Conservation (phyloP, 2,113 vertebrate species). For the Seriola dumerili region DNA sequence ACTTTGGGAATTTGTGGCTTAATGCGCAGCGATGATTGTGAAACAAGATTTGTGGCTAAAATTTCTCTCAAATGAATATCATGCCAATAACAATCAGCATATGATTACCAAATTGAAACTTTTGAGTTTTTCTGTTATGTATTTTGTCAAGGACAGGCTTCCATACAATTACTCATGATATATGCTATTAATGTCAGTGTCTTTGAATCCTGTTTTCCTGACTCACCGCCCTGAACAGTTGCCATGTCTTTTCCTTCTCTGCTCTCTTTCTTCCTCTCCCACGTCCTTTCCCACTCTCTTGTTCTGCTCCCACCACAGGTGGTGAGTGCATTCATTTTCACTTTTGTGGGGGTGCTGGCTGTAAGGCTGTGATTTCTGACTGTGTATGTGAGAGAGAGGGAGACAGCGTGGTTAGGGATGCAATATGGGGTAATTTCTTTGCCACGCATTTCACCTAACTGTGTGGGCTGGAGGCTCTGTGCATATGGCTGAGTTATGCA, state of each 20-base stretch:
- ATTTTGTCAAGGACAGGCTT: slow-evolving; percentile 17
- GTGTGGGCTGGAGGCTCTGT: slow-evolving; percentile 44
- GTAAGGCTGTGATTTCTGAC: slow-evolving; percentile 74
- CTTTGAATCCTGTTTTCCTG: slow-evolving; percentile 39
- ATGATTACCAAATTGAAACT: not conserved
- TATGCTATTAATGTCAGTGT: slow-evolving; percentile 14
- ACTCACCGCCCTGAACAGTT: slow-evolving; percentile 51
- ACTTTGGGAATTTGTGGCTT: slow-evolving; percentile 55
- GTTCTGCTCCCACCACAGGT: slow-evolving; percentile 72
- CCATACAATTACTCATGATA: slow-evolving; percentile 5
- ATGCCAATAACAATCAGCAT: not conserved
- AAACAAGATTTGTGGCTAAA: slow-evolving; percentile 33
- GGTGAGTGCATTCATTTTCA: slow-evolving; percentile 80
- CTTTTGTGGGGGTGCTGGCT: slow-evolving; percentile 77
- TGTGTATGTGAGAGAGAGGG: slow-evolving; percentile 54
- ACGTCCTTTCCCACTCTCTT: slow-evolving; percentile 57
- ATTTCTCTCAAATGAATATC: slow-evolving; percentile 17
- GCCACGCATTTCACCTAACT: slow-evolving; percentile 15
- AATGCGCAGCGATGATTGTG: slow-evolving; percentile 27
- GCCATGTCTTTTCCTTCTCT: slow-evolving; percentile 43
- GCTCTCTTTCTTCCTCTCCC: slow-evolving; percentile 48
- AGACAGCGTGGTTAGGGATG: slow-evolving; percentile 19
- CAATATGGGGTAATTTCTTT: slow-evolving; percentile 50
- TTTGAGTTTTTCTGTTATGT: not conserved
- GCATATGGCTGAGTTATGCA: slow-evolving; percentile 47